phyloP scores from a whole-genome alignment of 2,113 vertebrate genomes.

The Pygathrix nemaeus region DNA sequence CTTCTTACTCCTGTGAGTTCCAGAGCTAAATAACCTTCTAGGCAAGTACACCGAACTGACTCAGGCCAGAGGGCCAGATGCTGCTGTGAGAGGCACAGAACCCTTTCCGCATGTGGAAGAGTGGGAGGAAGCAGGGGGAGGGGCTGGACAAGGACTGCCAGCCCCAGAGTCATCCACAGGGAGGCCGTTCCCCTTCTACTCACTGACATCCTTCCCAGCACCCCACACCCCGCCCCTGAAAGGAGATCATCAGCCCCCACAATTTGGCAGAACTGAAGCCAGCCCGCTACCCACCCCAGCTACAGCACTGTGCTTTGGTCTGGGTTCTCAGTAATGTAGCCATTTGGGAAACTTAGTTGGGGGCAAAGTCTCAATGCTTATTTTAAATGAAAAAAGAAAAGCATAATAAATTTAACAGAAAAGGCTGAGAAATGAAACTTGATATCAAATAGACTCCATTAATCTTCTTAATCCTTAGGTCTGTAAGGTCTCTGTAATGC shows the following conservation, averaged over 20 bases:
- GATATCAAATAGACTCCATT: not conserved
- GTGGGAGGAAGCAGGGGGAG: not conserved
- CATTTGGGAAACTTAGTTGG: not conserved
- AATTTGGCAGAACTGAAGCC: not conserved
- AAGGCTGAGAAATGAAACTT: constrained; percentile 27
- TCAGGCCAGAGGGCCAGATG: not conserved
- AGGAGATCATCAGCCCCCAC: not conserved
- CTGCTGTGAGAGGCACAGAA: not conserved
- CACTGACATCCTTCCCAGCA: rapidly evolving
- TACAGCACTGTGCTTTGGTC: not conserved
- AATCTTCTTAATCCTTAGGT: not conserved
- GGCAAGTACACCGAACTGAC: not conserved
- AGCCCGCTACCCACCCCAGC: rapidly evolving
- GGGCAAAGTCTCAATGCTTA: not conserved
- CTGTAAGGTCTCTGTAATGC: not conserved
- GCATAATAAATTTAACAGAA: constrained; percentile 22
- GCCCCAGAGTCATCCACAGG: not conserved
- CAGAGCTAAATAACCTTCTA: not conserved
- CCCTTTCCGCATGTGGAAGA: not conserved
- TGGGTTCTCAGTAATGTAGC: not conserved
- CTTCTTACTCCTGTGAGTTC: not conserved
- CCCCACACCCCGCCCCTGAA: not conserved
- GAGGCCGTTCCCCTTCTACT: not conserved
- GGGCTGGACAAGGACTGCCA: not conserved
- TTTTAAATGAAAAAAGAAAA: constrained; percentile 49